Base-by-base conservation (phyloP, 2,888 invertebrate genomes). In the Amorpha juglandis region DNA sequence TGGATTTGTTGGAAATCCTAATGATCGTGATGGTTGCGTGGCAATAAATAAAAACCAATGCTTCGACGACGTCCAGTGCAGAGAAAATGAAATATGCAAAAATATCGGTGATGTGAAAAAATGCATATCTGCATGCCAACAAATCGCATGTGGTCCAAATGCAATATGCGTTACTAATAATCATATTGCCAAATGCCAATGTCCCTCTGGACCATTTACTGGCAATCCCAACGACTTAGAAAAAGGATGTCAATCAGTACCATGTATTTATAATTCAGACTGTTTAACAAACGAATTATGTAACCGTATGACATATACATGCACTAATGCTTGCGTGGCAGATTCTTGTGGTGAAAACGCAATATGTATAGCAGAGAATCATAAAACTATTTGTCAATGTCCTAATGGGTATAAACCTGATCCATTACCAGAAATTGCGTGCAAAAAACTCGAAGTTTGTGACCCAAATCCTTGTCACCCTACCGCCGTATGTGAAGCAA, bases 141-240 rank as follows among this genome's bases (percentile, higher is more conserved):
- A 94, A 52, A 87, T 96, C 0, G 93, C 94, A 62, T 98, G 98
- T 83, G 98, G 98, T 0, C 97, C 97, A 0, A 96, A 97, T 72
- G 98, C 98, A 8, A 94, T 98, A 19, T 98, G 98, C 81, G 95
- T 98, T 9, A 97, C 97, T 1, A 97, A 98, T 78, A 98, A 98
- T 80, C 98, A 98, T 83, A 96, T 96, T 14, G 97, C 97, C 0
- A 96, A 97, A 84, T 98, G 98, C 80, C 97, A 97, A 78, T 98
- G 98, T 81, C 98, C 98, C 19, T 96, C 97, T 8, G 98, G 98
- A 19, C 95, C 97, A 0, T 98, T 95, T 82, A 96, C 97, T 11
- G 98, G 98, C 3, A 96, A 98, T 91, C 97, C 98, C 0, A 96
- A 96, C 80, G 97, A 98, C 82, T 87, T 95, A 1, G 92, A 94